Base-by-base conservation (phyloP, 1,140 invertebrate species). In the Orchestia grillus region DNA sequence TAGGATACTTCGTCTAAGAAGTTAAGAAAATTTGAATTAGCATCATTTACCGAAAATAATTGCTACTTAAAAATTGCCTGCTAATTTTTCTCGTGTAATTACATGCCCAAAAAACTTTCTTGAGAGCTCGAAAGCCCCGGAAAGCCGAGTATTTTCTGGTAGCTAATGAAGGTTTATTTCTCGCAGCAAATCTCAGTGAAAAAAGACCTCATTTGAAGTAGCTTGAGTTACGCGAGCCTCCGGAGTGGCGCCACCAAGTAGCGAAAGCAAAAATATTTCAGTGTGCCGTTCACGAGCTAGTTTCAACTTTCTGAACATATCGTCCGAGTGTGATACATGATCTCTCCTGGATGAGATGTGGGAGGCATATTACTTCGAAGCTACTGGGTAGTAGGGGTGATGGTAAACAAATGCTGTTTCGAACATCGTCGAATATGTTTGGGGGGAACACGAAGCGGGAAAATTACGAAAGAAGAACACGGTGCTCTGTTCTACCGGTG, bases 161-260 rank as follows among this genome's bases (percentile, higher is more conserved):
- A 36, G 62, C 62, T 77, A 77, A 77, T 77, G 62, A 77, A 77
- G 62, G 62, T 77, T 77, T 77, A 77, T 77, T 77, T 77, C 62
- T 15, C 11, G 62, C 28, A 77, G 62, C 36, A 77, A 77, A 77
- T 77, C 62, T 77, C 1, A 3, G 15, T 77, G 62, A 77, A 77
- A 77, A 77, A 77, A 77, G 62, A 77, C 62, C 62, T 77, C 62
- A 77, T 77, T 77, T 77, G 62, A 77, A 77, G 62, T 36, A 77
- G 62, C 62, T 77, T 77, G 62, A 77, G 62, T 77, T 77, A 77
- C 28, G 62, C 28, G 62, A n/a, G 62, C 62, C 36, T 1, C 62
- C 1, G 36, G 62, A 77, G 11, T 77, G 28, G 36, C 15, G 11
- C 62, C 62, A 36, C 11, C 6, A 15, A 15, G 36, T 19, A 77